Conservation (phyloP, 2,797 vertebrate species). For the Cyprinodon diabolis region DNA sequence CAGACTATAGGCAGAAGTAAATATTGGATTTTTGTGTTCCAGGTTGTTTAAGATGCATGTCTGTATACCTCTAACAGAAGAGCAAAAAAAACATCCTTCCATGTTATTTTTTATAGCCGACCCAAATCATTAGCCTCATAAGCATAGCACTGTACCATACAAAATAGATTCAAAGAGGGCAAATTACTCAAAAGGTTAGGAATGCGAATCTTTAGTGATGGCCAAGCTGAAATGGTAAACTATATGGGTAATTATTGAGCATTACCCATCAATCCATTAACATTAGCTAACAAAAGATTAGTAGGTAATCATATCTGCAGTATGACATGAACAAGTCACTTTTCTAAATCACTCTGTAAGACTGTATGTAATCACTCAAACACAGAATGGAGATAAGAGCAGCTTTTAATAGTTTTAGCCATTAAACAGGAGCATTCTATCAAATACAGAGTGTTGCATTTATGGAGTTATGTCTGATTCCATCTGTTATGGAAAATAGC, state of each 20-base stretch:
- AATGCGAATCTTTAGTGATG: constrained; percentile 9
- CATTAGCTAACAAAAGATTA: neutral
- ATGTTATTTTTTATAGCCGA: neutral
- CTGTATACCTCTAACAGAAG: neutral
- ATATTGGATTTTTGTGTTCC: neutral
- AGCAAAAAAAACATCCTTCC: neutral
- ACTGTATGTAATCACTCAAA: constrained; percentile 5
- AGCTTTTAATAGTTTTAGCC: constrained; percentile 3
- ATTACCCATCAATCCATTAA: constrained; percentile 9
- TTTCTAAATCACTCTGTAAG: constrained; percentile 1
- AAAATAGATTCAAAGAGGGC: neutral
- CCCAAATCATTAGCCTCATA: neutral
- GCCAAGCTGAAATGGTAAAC: constrained; percentile 20
- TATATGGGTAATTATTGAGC: constrained; percentile 13
- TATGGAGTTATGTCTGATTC: constrained; percentile 23
- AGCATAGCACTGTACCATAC: neutral
- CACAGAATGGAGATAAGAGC: neutral
- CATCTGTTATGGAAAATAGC: constrained; percentile 22
- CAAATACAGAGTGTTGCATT: constrained; percentile 13
- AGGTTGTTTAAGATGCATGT: neutral
- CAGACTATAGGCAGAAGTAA: neutral
- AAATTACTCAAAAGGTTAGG: neutral
- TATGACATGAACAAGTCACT: constrained; percentile 17
- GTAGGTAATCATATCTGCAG: constrained; percentile 11
- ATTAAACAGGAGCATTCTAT: constrained; percentile 6